These are phyloP conservation scores for Ictidomys tridecemlineatus DNA, from an alignment of 2,113 vertebrate genomes.

Conservation along the genomic window DNA sequence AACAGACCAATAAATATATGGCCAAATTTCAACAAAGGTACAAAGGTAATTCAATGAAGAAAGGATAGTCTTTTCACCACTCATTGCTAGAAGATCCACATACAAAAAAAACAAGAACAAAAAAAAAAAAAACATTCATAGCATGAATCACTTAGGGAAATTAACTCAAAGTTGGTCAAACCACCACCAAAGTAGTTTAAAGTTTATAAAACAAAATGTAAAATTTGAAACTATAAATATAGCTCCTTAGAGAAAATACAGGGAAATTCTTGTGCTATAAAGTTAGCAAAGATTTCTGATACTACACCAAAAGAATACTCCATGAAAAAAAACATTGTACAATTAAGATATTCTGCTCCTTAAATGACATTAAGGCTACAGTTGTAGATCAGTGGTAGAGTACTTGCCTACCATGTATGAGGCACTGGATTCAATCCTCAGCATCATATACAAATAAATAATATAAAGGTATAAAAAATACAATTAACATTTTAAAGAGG, in stretches of 20 bases:
- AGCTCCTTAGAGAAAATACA: not conserved
- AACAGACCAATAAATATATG: not conserved
- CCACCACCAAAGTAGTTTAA: too few relatives aligned
- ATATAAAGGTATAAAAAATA: too few relatives aligned
- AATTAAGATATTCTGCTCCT: not conserved
- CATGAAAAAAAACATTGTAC: not conserved
- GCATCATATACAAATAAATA: not conserved
- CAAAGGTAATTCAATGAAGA: not conserved
- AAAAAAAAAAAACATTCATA: not conserved
- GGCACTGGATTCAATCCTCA: not conserved
- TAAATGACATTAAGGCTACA: not conserved
- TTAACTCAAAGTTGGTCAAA: not conserved
- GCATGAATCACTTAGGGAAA: not conserved
- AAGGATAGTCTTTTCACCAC: not conserved
- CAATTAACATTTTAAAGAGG: not conserved
- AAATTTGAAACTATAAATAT: not conserved
- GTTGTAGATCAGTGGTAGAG: not conserved
- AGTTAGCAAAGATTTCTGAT: not conserved
- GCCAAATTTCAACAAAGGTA: not conserved
- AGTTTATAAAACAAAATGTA: not conserved
- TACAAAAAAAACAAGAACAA: too few relatives aligned
- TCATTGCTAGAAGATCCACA: not conserved
- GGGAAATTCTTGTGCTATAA: not conserved
- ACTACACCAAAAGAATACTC: not conserved
- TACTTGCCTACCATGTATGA: too few relatives aligned